phyloP scores from a whole-genome alignment of 35 echinoderm and acorn worm species.

The Stichopus chloronotus region DNA sequence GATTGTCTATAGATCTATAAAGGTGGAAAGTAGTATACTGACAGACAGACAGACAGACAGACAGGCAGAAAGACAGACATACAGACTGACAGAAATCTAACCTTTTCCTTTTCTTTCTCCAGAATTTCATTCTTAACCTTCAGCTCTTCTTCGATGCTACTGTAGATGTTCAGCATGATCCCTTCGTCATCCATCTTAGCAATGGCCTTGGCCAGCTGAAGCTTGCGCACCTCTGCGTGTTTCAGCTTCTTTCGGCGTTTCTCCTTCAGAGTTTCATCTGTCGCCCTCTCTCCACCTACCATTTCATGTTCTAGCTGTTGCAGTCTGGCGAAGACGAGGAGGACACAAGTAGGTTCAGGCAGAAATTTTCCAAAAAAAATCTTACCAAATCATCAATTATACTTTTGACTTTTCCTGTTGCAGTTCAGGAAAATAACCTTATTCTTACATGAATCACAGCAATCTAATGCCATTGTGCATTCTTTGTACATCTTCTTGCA shows the following conservation, averaged over 20 bases:
- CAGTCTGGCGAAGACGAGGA: constrained; percentile 52
- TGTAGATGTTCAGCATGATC: constrained; percentile 99
- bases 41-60: neutral
- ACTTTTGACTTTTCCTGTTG: neutral
- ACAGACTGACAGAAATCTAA: constrained; percentile 16
- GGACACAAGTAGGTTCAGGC: neutral
- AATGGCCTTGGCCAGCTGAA: constrained; percentile 95
- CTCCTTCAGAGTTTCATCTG: constrained; percentile 88
- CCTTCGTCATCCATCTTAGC: constrained; percentile 99
- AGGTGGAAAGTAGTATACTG: neutral
- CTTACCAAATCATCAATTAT: neutral
- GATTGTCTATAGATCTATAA: too few species aligned
- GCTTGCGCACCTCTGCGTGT: constrained; percentile 94
- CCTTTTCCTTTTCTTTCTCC: constrained; percentile 92
- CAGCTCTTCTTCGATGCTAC: constrained; percentile 96
- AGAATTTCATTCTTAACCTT: constrained; percentile 92
- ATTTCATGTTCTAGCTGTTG: constrained; percentile 90
- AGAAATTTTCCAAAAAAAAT: neutral
- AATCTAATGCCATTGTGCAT: neutral
- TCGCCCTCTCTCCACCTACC: constrained; percentile 86
- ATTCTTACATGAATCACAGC: neutral
- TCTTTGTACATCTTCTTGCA: too few species aligned
- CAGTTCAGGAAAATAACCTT: neutral
- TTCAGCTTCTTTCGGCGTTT: constrained; percentile 95
- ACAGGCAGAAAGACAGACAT: neutral